Conservation (phyloP, 2,888 invertebrate species). For the Aspidiotus rigidus region DNA sequence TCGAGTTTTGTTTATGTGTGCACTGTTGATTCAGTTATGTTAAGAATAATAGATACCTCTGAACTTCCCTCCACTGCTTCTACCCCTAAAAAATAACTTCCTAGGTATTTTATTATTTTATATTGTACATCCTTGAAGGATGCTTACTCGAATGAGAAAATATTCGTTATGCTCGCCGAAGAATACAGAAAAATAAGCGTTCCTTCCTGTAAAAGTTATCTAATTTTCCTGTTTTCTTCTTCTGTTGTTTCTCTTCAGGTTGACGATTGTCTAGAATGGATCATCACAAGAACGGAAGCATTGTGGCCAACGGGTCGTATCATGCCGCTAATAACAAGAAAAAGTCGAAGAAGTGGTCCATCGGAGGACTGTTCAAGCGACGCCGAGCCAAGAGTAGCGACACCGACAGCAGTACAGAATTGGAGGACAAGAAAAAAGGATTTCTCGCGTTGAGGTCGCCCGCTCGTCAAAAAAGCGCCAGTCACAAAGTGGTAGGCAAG, state of each 20-base stretch:
- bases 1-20: too few species aligned
- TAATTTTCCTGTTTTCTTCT: not conserved
- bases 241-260: conserved; percentile 1
- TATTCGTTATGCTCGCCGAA: too few species aligned
- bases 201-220: not conserved
- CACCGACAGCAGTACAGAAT: conserved; percentile 44
- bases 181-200: too few species aligned
- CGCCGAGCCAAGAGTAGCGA: conserved; percentile 62
- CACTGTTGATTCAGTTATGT: too few species aligned
- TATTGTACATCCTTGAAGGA: too few species aligned
- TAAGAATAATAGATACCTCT: too few species aligned
- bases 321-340: conserved; percentile 44
- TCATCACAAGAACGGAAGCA: not conserved
- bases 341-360: conserved; percentile 66
- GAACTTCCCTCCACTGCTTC: too few species aligned
- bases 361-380: conserved; percentile 63
- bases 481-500: conserved; percentile 33
- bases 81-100: too few species aligned
- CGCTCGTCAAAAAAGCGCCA: conserved; percentile 14
- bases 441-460: conserved; percentile 1
- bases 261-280: not conserved
- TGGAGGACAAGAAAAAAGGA: conserved; percentile 41
- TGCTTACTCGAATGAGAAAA: too few species aligned
- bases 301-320: too few species aligned
- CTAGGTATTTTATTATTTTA: too few species aligned